Evolutionary conservation across 1,140 invertebrate species (phyloP).

Genomic region (Dendrolimus kikuchii): DNA sequence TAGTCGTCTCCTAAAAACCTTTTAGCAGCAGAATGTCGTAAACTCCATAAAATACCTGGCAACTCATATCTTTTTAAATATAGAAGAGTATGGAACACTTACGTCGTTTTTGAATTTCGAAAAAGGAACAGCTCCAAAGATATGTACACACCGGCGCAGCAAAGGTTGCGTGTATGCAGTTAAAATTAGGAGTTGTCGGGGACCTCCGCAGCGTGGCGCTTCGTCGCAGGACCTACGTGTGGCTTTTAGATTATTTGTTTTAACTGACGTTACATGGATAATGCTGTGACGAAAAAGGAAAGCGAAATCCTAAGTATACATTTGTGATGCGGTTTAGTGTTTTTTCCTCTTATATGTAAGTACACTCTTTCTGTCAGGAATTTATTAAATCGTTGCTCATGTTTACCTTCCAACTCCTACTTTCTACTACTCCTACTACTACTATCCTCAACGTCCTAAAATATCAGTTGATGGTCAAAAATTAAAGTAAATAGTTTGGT

Average conservation of each 20-base stretch:
- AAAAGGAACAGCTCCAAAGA: slow-evolving; percentile 25
- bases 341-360: too few species aligned
- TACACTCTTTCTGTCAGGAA: too few species aligned
- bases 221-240: slow-evolving; percentile 12
- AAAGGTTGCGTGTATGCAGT: slow-evolving; percentile 41
- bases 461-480: too few species aligned
- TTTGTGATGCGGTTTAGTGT: too few species aligned
- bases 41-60: background rate
- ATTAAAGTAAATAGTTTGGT: too few species aligned
- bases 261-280: background rate
- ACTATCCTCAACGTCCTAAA: too few species aligned
- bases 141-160: slow-evolving; percentile 29
- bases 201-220: slow-evolving; percentile 56
- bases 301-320: too few species aligned
- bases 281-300: background rate
- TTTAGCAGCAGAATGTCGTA: slow-evolving; percentile 15
- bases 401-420: too few species aligned
- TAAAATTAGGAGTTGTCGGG: slow-evolving; percentile 38
- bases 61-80: background rate
- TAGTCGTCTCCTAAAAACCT: slow-evolving; percentile 13
- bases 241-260: slow-evolving; percentile 8
- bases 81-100: slow-evolving; percentile 7
- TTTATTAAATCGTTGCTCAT: too few species aligned
- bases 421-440: too few species aligned
- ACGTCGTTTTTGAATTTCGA: slow-evolving; percentile 22